phyloP scores from a whole-genome alignment of 1,140 invertebrate genomes.

The Stenopsyche tienmushanensis region DNA sequence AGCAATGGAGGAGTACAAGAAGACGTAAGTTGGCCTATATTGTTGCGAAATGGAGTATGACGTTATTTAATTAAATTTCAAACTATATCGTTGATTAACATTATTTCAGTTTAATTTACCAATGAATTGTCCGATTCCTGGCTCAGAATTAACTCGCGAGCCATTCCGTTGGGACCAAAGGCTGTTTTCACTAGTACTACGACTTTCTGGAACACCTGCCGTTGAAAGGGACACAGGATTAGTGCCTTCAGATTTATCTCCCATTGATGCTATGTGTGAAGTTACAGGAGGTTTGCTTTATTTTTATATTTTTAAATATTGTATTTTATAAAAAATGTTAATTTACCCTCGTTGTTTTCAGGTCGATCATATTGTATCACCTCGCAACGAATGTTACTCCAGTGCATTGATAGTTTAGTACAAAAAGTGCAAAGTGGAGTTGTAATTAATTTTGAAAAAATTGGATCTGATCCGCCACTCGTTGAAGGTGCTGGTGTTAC shows the following conservation, averaged over 20 bases:
- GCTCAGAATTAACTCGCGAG: conserved; percentile 95
- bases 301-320: conserved; percentile 16
- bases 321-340: conserved; percentile 7
- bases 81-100: not conserved
- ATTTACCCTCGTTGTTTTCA: conserved; percentile 50
- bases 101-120: conserved; percentile 82
- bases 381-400: conserved; percentile 91
- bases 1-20: conserved; percentile 83
- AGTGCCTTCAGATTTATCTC: conserved; percentile 88
- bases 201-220: conserved; percentile 79
- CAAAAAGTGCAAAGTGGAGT: conserved; percentile 98
- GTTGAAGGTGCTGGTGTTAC: conserved; percentile 56
- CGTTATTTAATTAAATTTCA: not conserved
- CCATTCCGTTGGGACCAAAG: conserved; percentile 99
- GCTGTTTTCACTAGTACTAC: conserved; percentile 91
- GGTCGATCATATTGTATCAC: conserved; percentile 94
- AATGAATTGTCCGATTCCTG: conserved; percentile 90
- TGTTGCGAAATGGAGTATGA: not conserved
- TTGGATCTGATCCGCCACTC: conserved; percentile 82
- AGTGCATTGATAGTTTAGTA: conserved; percentile 94
- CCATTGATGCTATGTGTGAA: conserved; percentile 97
- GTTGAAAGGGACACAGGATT: conserved; percentile 69
- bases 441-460: conserved; percentile 96
- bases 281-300: conserved; percentile 84
- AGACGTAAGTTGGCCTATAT: conserved; percentile 64